Conservation (phyloP, 2,797 vertebrate genomes). For the Micropoecilia bifurca region DNA sequence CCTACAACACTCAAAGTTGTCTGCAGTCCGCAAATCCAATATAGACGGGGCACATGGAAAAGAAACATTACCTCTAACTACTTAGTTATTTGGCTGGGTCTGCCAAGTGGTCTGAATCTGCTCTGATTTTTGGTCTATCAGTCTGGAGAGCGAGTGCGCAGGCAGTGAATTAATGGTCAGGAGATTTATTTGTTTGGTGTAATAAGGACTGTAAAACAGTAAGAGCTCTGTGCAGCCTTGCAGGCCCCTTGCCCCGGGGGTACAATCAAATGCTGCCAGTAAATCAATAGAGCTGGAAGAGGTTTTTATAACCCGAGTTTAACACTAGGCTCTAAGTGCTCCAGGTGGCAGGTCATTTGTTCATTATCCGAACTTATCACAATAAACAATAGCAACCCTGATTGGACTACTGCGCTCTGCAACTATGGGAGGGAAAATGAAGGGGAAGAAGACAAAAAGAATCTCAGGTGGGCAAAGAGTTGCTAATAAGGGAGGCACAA, state of each 20-base stretch:
- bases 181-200: constrained; percentile 90
- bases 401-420: constrained; percentile 68
- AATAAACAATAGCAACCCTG: constrained; percentile 85
- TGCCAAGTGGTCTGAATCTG: constrained; percentile 69
- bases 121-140: constrained; percentile 74
- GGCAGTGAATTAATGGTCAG: constrained; percentile 83
- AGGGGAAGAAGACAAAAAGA: constrained; percentile 67
- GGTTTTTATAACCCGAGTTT: constrained; percentile 87
- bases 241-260: constrained; percentile 84
- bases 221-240: constrained; percentile 82
- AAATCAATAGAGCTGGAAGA: constrained; percentile 89
- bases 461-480: constrained; percentile 73
- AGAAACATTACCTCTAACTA: constrained; percentile 66
- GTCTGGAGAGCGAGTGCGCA: constrained; percentile 70
- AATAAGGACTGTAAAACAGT: constrained; percentile 88
- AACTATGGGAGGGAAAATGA: constrained; percentile 61
- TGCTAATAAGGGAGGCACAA: constrained; percentile 75
- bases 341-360: constrained; percentile 89
- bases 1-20: constrained; percentile 76
- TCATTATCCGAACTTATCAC: constrained; percentile 88
- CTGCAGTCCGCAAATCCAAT: constrained; percentile 76
- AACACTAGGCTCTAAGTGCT: constrained; percentile 86
- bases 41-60: constrained; percentile 56
- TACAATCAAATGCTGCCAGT: constrained; percentile 88
- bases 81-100: constrained; percentile 60